Conservation (phyloP, 2,888 invertebrate genomes). For the Hirtodrosophila cameraria region DNA sequence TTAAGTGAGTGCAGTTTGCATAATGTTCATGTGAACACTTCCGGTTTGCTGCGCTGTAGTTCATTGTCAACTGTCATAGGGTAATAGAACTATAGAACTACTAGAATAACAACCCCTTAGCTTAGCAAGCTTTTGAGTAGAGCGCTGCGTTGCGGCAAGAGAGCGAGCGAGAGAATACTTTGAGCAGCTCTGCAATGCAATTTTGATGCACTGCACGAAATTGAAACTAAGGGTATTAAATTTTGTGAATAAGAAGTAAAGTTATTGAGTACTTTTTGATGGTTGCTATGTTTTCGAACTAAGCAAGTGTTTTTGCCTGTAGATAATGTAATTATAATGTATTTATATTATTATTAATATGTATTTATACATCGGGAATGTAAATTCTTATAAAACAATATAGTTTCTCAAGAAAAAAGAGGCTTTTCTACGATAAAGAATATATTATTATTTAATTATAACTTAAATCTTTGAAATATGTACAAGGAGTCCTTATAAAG, state of each 20-base stretch:
- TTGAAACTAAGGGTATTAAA: background rate
- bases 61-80: conserved; percentile 70
- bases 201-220: conserved; percentile 51
- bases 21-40: conserved; percentile 58
- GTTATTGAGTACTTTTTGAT: background rate
- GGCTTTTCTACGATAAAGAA: too few species aligned
- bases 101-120: conserved; percentile 31
- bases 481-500: too few species aligned
- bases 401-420: too few species aligned
- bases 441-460: too few species aligned
- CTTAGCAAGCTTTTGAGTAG: conserved; percentile 5
- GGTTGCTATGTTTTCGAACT: background rate
- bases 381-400: too few species aligned
- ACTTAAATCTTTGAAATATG: too few species aligned
- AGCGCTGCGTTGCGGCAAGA: conserved; percentile 32
- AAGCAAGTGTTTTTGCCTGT: too few species aligned
- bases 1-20: conserved; percentile 53
- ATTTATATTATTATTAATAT: too few species aligned
- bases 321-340: too few species aligned
- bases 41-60: conserved; percentile 62
- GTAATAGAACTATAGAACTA: conserved; percentile 25
- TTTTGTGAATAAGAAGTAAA: too few species aligned
- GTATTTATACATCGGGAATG: too few species aligned
- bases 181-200: conserved; percentile 15
- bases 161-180: conserved; percentile 30